Evolutionary conservation across 2,888 invertebrate genomes (phyloP).

Genomic region (Tenodera sinensis): DNA sequence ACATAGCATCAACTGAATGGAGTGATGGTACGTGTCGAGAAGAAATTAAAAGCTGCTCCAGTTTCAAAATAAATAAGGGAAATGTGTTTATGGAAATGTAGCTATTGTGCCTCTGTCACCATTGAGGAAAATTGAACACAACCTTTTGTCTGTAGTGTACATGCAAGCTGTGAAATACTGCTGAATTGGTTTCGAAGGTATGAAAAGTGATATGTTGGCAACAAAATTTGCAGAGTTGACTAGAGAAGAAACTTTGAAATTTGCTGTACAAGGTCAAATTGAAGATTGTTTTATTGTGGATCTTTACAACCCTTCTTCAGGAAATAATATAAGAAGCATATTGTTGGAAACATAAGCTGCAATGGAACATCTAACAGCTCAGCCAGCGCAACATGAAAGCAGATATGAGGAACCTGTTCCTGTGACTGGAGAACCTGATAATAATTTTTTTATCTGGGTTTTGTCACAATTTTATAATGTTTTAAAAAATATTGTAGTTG

Average conservation of each 20-base stretch:
- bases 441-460: too few relatives aligned
- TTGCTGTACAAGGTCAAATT: conserved; percentile 55
- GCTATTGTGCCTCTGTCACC: conserved; percentile 64
- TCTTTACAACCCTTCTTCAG: conserved; percentile 52
- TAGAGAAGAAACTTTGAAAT: conserved; percentile 59
- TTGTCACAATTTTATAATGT: too few relatives aligned
- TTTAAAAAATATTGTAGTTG: too few relatives aligned
- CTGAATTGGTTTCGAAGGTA: conserved; percentile 54
- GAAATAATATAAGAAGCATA: conserved; percentile 35
- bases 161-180: conserved; percentile 76
- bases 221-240: conserved; percentile 66
- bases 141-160: conserved; percentile 58
- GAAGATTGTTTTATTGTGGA: conserved; percentile 58
- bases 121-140: conserved; percentile 61
- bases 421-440: too few relatives aligned
- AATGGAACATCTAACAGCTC: too few relatives aligned
- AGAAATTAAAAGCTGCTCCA: too few relatives aligned
- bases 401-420: too few relatives aligned
- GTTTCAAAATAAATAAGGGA: too few relatives aligned
- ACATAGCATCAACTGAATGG: too few relatives aligned
- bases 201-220: conserved; percentile 53
- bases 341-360: too few relatives aligned
- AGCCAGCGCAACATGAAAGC: too few relatives aligned
- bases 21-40: too few relatives aligned
- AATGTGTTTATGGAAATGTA: conserved; percentile 95